A percentile compares a stretch with the other conserved stretches of the same genome.
phyloP scores from a whole-genome alignment of 2,888 invertebrate genomes.

The Meloe dianella region DNA sequence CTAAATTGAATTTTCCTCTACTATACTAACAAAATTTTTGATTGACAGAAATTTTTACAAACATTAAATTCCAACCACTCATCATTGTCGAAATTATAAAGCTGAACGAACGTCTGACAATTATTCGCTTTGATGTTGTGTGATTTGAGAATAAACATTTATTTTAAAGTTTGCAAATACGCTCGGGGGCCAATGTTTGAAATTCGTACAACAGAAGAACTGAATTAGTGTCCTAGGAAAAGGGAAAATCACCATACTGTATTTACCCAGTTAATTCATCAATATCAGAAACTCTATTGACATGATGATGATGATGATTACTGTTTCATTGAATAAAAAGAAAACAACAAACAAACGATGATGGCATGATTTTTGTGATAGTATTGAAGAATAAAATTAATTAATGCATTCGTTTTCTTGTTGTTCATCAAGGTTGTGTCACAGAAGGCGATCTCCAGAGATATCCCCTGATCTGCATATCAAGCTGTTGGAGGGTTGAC shows the following conservation, averaged over 20 bases:
- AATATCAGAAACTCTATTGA: background rate
- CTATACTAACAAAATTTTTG: background rate
- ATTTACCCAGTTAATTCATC: background rate
- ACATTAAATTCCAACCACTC: conserved; percentile 6
- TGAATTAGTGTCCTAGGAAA: background rate
- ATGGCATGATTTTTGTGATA: background rate
- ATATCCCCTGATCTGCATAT: conserved; percentile 35
- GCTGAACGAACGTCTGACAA: conserved; percentile 17
- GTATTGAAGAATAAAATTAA: conserved; percentile 30
- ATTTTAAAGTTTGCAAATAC: conserved; percentile 54
- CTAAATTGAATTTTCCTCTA: background rate
- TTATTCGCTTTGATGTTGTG: conserved; percentile 26
- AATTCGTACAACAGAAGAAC: conserved; percentile 38
- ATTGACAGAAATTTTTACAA: background rate
- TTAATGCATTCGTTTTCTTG: conserved; percentile 28
- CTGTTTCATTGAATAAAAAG: background rate
- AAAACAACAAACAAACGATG: background rate
- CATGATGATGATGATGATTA: background rate
- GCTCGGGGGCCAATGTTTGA: conserved; percentile 41
- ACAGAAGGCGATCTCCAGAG: conserved; percentile 31
- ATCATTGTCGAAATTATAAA: conserved; percentile 7
- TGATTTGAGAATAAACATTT: conserved; percentile 54
- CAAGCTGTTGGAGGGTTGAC: conserved; percentile 27
- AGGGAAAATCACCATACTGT: background rate
- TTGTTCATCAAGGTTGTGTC: conserved; percentile 24